phyloP scores from a whole-genome alignment of 2,888 invertebrate species.

The Melieria omissa region DNA sequence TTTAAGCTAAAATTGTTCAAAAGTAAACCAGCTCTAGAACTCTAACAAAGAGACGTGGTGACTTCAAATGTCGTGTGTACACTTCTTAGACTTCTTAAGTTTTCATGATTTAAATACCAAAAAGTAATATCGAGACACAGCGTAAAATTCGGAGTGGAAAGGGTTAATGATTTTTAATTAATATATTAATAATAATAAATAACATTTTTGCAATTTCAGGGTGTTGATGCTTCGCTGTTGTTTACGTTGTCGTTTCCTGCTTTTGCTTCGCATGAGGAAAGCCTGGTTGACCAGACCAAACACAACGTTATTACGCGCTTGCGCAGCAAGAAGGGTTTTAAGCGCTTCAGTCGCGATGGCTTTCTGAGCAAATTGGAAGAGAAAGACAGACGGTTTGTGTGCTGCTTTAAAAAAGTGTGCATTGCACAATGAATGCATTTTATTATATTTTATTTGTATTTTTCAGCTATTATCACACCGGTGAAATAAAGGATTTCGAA shows the following conservation, averaged over 20 bases:
- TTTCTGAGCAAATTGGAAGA: conserved; percentile 91
- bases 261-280: conserved; percentile 96
- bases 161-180: too few relatives aligned
- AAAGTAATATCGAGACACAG: too few relatives aligned
- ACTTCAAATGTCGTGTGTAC: too few relatives aligned
- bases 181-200: conserved; percentile 11
- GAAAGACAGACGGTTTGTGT: conserved; percentile 70
- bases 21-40: too few relatives aligned
- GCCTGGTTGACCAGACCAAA: conserved; percentile 87
- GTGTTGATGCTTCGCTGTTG: conserved; percentile 91
- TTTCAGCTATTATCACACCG: conserved; percentile 82
- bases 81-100: too few relatives aligned
- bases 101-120: too few relatives aligned
- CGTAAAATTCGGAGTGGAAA: too few relatives aligned
- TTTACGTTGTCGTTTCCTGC: conserved; percentile 97
- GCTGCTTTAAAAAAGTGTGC: neutral
- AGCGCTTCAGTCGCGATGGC: conserved; percentile 94
- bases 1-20: too few relatives aligned
- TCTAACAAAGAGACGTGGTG: too few relatives aligned
- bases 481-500: conserved; percentile 95
- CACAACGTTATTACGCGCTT: conserved; percentile 83
- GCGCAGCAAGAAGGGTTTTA: conserved; percentile 91
- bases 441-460: conserved; percentile 10
- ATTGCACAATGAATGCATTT: neutral
- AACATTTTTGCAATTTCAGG: conserved; percentile 69